Base-by-base conservation (phyloP, 30 jellyfish, hydroid and myxozoan species). In the Turritopsis rubra region DNA sequence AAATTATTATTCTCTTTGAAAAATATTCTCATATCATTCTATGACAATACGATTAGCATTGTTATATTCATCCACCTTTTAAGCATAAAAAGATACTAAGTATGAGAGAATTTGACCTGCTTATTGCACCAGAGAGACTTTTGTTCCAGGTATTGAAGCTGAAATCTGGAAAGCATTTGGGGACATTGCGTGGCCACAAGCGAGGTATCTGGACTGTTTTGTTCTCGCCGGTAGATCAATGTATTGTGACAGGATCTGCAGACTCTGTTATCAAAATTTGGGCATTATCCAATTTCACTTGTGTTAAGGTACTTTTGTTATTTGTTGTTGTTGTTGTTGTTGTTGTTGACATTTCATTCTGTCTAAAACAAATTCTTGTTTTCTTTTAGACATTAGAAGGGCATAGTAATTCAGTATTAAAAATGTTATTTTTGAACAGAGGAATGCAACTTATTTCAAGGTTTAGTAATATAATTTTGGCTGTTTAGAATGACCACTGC, bases 211-310 rank as follows among this genome's bases (percentile, higher is more conserved):
- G 97, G 97, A 85, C 95, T 82, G 95, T 75, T 26, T 75, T 72
- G 27, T 90, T 90, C 89, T 90, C 97, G 1, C 97, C 97, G 8
- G 95, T 90, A 29, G 97, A 90, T 66, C 88, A 90, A 76, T 90
- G 97, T 79, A 26, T 90, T 41, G 97, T 89, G 18, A 90, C 97
- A 1, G 91, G 90, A 28, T 90, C 97, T 13, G 95, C 95, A 13
- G 97, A 90, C 65, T 81, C 95, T 54, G 86, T 91, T 1, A 90
- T 90, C 72, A 85, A 85, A 66, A 66, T 90, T 27, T 90, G 97
- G 97, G 86, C 97, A 24, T 75, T 90, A 24, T 84, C 83, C 21
- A 91, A 90, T 77, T 81, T 90, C 66, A 90, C 97, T 71, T 90
- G 97, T 83, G 92, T 90, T 27, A 90, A 90, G 89, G 97, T 90